Percentiles rank a stretch among this genome's conserved stretches.
phyloP scores from a whole-genome alignment of 2,888 invertebrate species.

The Perdita meconis region DNA sequence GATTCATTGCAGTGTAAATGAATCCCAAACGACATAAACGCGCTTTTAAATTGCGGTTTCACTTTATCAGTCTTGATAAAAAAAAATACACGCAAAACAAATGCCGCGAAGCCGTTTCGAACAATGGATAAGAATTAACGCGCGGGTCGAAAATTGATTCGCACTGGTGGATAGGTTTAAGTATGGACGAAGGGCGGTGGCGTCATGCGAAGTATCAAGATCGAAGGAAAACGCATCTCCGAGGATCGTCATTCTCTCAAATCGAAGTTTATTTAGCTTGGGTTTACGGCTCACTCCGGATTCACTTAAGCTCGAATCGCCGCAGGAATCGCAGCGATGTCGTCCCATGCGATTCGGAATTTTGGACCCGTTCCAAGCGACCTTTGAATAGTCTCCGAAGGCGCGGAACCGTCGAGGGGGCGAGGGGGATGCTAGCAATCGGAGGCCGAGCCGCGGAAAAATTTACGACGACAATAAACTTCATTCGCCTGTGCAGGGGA shows the following conservation, averaged over 20 bases:
- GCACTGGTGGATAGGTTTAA: not conserved
- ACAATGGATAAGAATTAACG: too few species aligned
- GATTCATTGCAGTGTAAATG: too few species aligned
- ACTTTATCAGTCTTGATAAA: too few species aligned
- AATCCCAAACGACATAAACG: too few species aligned
- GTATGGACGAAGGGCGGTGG: not conserved
- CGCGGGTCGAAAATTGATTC: not conserved
- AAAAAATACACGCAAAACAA: too few species aligned
- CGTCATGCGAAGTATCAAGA: not conserved
- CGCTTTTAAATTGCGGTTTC: too few species aligned
- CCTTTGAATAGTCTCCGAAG: slow-evolving; percentile 80
- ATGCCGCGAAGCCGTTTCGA: too few species aligned
- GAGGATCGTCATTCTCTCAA: slow-evolving; percentile 63
- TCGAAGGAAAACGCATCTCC: slow-evolving; percentile 25
- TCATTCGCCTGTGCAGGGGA: slow-evolving; percentile 46
- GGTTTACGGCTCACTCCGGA: slow-evolving; percentile 81
- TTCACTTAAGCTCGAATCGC: slow-evolving; percentile 80
- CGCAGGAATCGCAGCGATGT: slow-evolving; percentile 74
- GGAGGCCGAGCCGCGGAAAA: slow-evolving; percentile 54
- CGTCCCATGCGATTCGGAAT: slow-evolving; percentile 78
- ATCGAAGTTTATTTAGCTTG: slow-evolving; percentile 81
- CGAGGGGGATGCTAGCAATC: slow-evolving; percentile 57
- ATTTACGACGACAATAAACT: slow-evolving; percentile 64
- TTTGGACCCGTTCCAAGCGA: slow-evolving; percentile 82
- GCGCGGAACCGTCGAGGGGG: slow-evolving; percentile 47